Evolutionary conservation across 64 coral and sea anemone species (phyloP).

Genomic region (Cladopsammia gracilis): DNA sequence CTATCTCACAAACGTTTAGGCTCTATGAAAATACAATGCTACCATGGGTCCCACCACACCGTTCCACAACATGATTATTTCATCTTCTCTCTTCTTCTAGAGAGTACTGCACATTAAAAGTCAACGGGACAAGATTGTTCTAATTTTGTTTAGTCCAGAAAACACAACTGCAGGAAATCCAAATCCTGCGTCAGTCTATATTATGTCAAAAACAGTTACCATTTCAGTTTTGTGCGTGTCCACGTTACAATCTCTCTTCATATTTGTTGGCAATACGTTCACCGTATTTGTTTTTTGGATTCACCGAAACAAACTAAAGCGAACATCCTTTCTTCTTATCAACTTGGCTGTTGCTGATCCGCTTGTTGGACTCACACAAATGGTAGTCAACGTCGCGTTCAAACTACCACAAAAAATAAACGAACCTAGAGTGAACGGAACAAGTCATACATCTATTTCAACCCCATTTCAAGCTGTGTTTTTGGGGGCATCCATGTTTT

Average conservation of each 20-base stretch:
- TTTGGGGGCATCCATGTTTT: not conserved
- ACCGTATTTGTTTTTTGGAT: not conserved
- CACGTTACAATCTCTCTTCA: too few species aligned
- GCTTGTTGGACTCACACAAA: not conserved
- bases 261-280: not conserved
- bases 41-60: too few species aligned
- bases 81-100: too few species aligned
- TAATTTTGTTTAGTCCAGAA: too few species aligned
- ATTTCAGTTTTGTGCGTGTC: too few species aligned
- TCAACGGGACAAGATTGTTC: too few species aligned
- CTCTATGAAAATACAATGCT: too few species aligned
- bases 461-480: not conserved
- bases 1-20: too few species aligned
- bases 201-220: not conserved
- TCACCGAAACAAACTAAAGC: not conserved
- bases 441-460: not conserved
- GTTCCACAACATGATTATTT: too few species aligned
- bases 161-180: too few species aligned
- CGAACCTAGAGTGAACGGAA: not conserved
- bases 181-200: not conserved
- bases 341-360: not conserved
- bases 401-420: not conserved
- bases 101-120: too few species aligned
- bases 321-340: not conserved
- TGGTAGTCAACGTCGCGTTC: not conserved